These are phyloP conservation scores for Griposia aprilina DNA, from an alignment of 2,888 invertebrate species.

Conservation along the genomic window DNA sequence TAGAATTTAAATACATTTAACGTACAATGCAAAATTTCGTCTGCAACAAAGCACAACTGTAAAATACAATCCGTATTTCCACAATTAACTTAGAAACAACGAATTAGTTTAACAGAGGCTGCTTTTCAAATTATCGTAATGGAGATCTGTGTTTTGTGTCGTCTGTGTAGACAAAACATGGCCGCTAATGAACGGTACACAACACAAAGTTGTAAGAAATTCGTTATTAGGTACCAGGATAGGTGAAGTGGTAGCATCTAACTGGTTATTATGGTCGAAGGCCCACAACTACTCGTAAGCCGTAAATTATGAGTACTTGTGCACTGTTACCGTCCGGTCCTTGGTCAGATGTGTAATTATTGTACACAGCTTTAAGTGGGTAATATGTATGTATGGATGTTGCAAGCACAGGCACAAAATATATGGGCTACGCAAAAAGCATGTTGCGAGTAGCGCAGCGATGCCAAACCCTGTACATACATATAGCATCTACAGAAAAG, in stretches of 20 bases:
- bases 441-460: slow-evolving; percentile 16
- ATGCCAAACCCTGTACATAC: background rate
- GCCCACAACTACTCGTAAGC: slow-evolving; percentile 20
- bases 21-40: slow-evolving; percentile 21
- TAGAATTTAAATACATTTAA: slow-evolving; percentile 22
- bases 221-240: slow-evolving; percentile 36
- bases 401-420: slow-evolving; percentile 6
- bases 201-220: slow-evolving; percentile 46
- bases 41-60: slow-evolving; percentile 5
- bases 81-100: slow-evolving; percentile 41
- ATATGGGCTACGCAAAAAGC: slow-evolving; percentile 25
- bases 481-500: background rate
- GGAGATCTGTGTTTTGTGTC: slow-evolving; percentile 35
- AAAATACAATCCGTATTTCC: slow-evolving; percentile 29
- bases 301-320: slow-evolving; percentile 58
- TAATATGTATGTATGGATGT: slow-evolving; percentile 45
- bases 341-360: slow-evolving; percentile 53
- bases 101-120: slow-evolving; percentile 46
- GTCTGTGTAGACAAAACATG: slow-evolving; percentile 43
- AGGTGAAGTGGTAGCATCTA: slow-evolving; percentile 44
- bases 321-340: slow-evolving; percentile 55
- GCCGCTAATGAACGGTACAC: slow-evolving; percentile 54
- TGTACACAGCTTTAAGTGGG: slow-evolving; percentile 52
- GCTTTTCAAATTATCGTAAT: slow-evolving; percentile 58
- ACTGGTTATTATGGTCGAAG: slow-evolving; percentile 56